Percentiles rank a stretch among this genome's conserved stretches.
Evolutionary conservation across 1,140 invertebrate species (phyloP).

Genomic region (Melitaea cinxia): DNA sequence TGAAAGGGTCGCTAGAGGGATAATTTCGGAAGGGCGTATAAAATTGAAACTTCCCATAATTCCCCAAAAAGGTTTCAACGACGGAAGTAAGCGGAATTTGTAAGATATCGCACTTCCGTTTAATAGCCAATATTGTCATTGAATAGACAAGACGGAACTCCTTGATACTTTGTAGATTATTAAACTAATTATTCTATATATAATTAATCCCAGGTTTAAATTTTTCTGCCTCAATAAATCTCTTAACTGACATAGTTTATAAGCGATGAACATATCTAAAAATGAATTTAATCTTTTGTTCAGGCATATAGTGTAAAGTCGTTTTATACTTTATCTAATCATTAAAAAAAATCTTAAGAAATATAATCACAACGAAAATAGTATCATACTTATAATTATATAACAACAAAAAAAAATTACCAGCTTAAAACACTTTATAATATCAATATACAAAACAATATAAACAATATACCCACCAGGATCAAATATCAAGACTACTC

Average conservation of each 20-base stretch:
- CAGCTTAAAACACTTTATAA: not conserved
- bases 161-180: conserved; percentile 48
- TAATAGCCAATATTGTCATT: conserved; percentile 60
- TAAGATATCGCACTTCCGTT: conserved; percentile 75
- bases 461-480: not conserved
- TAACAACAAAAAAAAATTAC: too few species aligned
- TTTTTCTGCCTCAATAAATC: too few species aligned
- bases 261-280: too few species aligned
- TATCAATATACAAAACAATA: not conserved
- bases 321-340: too few species aligned
- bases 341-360: too few species aligned
- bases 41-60: conserved; percentile 58
- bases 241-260: too few species aligned
- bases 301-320: too few species aligned
- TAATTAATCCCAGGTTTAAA: not conserved
- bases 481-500: conserved; percentile 53
- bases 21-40: conserved; percentile 57
- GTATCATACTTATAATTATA: too few species aligned
- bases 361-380: too few species aligned
- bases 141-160: conserved; percentile 20
- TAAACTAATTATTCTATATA: not conserved
- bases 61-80: conserved; percentile 63
- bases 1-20: conserved; percentile 41
- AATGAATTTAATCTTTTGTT: too few species aligned
- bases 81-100: conserved; percentile 74